Conservation (phyloP, 2,113 vertebrate genomes). For the Heterochromis multidens region DNA sequence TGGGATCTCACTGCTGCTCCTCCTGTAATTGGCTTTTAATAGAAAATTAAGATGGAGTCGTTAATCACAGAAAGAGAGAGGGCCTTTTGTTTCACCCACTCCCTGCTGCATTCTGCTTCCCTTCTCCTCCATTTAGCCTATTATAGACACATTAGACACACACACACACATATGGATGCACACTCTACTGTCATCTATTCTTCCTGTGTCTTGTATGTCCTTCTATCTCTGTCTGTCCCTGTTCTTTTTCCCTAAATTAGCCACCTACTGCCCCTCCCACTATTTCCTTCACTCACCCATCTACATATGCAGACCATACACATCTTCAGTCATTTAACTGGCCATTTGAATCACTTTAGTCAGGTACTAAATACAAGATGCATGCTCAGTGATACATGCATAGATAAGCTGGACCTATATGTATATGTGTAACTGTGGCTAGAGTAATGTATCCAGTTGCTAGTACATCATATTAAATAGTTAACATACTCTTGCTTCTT, state of each 20-base stretch:
- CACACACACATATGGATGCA: not conserved
- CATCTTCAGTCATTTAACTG: not conserved
- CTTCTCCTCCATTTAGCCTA: constrained; percentile 69
- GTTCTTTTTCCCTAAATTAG: constrained; percentile 11
- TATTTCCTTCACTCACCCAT: not conserved
- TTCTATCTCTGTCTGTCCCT: not conserved
- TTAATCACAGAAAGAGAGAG: constrained; percentile 73
- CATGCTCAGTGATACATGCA: not conserved
- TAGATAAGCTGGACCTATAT: not conserved
- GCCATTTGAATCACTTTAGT: not conserved
- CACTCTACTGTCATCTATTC: constrained; percentile 1
- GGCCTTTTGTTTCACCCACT: constrained; percentile 55
- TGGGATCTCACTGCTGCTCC: constrained; percentile 59
- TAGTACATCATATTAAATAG: not conserved
- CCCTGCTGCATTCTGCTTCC: constrained; percentile 66
- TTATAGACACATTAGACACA: constrained; percentile 62
- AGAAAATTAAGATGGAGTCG: constrained; percentile 78
- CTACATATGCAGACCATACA: not conserved
- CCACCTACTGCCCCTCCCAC: not conserved
- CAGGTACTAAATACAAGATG: not conserved
- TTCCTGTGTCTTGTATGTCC: not conserved
- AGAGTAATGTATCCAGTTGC: not conserved
- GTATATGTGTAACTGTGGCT: not conserved
- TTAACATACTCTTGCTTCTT: not conserved
- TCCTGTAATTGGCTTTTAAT: constrained; percentile 79